phyloP scores from a whole-genome alignment of 2,797 vertebrate genomes.

The Thripadectes ignobilis region DNA sequence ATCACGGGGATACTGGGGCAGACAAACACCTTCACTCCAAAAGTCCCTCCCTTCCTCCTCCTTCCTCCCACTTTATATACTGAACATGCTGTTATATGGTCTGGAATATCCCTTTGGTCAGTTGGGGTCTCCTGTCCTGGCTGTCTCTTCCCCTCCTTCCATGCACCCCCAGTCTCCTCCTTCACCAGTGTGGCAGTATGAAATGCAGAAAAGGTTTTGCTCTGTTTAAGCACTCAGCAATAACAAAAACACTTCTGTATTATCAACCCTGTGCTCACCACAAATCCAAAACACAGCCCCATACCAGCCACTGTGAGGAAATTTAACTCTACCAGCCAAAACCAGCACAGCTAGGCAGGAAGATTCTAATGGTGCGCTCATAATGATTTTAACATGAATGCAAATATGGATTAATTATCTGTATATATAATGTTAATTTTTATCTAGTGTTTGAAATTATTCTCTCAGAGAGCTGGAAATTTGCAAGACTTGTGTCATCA shows the following conservation, averaged over 20 bases:
- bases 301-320: neutral
- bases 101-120: neutral
- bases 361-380: neutral
- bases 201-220: neutral
- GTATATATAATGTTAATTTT: neutral
- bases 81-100: neutral
- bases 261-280: neutral
- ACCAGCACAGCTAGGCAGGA: neutral
- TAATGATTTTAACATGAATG: neutral
- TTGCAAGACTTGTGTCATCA: neutral
- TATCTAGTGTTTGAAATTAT: neutral
- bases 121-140: neutral
- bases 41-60: neutral
- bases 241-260: neutral
- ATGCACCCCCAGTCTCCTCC: neutral
- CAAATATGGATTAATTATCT: neutral
- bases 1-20: fast-evolving
- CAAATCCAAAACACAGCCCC: neutral
- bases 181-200: fast-evolving
- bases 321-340: neutral
- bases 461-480: neutral
- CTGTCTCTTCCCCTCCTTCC: neutral
- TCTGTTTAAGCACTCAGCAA: neutral
- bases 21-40: neutral
- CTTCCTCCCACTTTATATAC: neutral